A percentile compares a stretch with the other conserved stretches of the same genome.
Evolutionary conservation across 92 coral and sea anemone genomes (phyloP).

Genomic region (Epizoanthus ramosus): DNA sequence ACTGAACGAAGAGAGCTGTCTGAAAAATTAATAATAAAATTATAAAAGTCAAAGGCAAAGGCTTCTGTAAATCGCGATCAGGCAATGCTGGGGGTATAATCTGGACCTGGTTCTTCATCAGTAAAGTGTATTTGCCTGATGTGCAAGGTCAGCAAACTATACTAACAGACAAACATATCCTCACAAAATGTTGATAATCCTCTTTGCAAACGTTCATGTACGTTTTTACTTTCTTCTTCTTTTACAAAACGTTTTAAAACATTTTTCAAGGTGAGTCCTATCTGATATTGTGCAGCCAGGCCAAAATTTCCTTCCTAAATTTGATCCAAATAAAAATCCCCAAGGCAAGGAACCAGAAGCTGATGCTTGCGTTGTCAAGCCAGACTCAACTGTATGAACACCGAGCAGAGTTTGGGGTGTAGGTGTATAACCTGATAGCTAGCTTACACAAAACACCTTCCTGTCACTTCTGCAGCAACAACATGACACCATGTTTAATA

Average conservation of each 20-base stretch:
- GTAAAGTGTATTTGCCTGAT: background rate
- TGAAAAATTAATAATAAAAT: slow-evolving; percentile 10
- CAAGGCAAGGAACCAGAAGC: too few relatives aligned
- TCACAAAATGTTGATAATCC: background rate
- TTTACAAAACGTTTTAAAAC: background rate
- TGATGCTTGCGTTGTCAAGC: too few relatives aligned
- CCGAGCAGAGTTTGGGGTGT: too few relatives aligned
- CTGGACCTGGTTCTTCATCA: slow-evolving; percentile 4
- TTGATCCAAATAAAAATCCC: too few relatives aligned
- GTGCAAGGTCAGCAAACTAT: slow-evolving; percentile 15
- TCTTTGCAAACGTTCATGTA: background rate
- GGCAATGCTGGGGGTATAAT: slow-evolving; percentile 13
- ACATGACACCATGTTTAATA: background rate
- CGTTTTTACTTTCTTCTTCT: background rate
- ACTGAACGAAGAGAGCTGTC: background rate
- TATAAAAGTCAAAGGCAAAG: slow-evolving; percentile 11
- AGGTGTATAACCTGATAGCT: too few relatives aligned
- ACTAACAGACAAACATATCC: background rate
- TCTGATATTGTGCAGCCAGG: background rate
- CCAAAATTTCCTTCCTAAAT: background rate
- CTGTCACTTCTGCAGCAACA: background rate
- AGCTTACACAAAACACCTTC: too few relatives aligned
- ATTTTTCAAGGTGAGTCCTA: too few relatives aligned
- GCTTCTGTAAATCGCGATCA: background rate
- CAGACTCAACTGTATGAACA: too few relatives aligned